These are phyloP conservation scores for Hydractinia echinata DNA, from an alignment of 30 jellyfish, hydroid and myxozoan genomes.

Conservation along the genomic window DNA sequence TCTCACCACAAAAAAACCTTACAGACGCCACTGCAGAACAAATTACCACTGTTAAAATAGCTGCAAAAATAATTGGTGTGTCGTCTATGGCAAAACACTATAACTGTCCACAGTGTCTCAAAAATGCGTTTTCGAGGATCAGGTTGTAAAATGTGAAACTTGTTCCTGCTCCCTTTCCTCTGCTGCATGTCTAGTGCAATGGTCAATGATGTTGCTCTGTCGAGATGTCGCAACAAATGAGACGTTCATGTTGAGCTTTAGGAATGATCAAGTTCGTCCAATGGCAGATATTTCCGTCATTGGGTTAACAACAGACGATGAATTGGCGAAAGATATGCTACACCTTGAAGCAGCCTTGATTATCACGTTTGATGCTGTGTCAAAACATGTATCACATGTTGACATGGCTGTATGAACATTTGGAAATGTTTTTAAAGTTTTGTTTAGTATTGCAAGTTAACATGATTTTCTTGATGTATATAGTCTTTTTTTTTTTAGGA, in stretches of 20 bases:
- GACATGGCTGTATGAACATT: no score
- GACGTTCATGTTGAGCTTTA: neutral
- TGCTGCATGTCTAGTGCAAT: neutral
- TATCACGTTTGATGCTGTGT: no score
- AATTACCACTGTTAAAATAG: no score
- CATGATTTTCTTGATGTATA: no score
- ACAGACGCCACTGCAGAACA: neutral
- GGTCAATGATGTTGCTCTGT: neutral
- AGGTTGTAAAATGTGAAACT: neutral
- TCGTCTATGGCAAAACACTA: no score
- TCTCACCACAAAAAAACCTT: neutral
- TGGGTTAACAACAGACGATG: neutral
- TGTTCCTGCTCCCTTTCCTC: neutral
- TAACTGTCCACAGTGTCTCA: no score
- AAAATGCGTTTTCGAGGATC: neutral
- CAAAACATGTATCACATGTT: no score
- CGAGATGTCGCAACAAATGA: neutral
- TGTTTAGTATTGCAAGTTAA: no score
- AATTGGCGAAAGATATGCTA: conserved; percentile 1
- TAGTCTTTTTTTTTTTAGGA: no score
- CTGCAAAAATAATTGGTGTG: no score
- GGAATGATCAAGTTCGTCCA: neutral
- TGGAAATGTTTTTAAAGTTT: no score
- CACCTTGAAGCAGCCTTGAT: no score
- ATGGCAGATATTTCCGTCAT: neutral